Evolutionary conservation across 1,140 invertebrate genomes (phyloP).

Genomic region (Ericerus pela): DNA sequence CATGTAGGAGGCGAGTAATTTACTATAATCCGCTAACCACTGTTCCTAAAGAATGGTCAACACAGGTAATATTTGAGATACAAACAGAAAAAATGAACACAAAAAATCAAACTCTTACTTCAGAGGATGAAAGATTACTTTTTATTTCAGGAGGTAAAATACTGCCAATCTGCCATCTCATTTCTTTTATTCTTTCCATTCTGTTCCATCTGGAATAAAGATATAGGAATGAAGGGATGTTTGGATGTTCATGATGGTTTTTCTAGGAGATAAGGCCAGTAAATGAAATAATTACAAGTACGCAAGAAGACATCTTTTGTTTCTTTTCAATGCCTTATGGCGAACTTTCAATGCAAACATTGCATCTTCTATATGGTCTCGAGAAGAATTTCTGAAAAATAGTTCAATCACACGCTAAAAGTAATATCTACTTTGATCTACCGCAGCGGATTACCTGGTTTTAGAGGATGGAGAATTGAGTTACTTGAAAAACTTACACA

Average conservation of each 20-base stretch:
- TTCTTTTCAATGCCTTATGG: conserved; percentile 69
- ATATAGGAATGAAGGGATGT: no score
- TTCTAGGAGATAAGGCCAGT: background rate
- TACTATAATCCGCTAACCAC: conserved; percentile 82
- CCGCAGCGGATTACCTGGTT: no score
- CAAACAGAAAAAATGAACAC: background rate
- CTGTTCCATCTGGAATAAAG: conserved; percentile 47
- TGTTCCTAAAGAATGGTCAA: conserved; percentile 34
- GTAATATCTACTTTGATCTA: no score
- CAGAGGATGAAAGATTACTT: conserved; percentile 59
- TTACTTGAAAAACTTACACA: conserved; percentile 53
- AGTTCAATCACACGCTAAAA: no score
- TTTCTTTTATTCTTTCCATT: conserved; percentile 56
- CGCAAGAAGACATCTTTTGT: conserved; percentile 75
- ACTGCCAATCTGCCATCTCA: conserved; percentile 87
- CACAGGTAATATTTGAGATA: background rate
- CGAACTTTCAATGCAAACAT: conserved; percentile 57
- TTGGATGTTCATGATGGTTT: no score
- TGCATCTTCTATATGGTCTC: conserved; percentile 35
- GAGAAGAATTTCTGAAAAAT: conserved; percentile 25
- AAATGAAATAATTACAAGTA: conserved; percentile 46
- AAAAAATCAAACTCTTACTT: conserved; percentile 34
- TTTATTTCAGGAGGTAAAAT: conserved; percentile 74
- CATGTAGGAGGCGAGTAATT: conserved; percentile 78
- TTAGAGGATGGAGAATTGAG: no score